A percentile compares a stretch with the other conserved stretches of the same genome.
These are phyloP conservation scores for Antennarius striatus DNA, from an alignment of 2,113 vertebrate genomes.

Conservation along the genomic window DNA sequence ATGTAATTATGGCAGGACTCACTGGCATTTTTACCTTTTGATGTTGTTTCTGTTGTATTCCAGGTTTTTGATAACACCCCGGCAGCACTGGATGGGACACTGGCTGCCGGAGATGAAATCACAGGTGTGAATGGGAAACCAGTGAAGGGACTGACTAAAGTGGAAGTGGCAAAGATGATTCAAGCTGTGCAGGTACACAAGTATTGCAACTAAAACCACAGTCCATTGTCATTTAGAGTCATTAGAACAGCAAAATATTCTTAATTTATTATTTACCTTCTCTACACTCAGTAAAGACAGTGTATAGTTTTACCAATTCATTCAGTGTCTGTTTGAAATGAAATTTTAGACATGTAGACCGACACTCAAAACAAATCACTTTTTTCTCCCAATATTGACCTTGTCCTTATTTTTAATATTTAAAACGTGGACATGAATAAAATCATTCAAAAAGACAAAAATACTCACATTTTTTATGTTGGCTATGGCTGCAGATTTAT, in stretches of 20 bases:
- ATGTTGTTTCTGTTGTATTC: neutral
- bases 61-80: constrained; percentile 98
- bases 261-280: neutral
- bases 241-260: neutral
- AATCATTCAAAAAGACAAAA: constrained; percentile 4
- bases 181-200: constrained; percentile 92
- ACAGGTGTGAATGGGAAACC: constrained; percentile 94
- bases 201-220: neutral
- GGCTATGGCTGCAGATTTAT: neutral
- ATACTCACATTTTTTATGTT: constrained; percentile 49
- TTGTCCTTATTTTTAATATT: too few species aligned
- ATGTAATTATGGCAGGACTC: neutral
- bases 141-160: constrained; percentile 97
- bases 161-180: constrained; percentile 99
- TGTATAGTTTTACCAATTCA: neutral
- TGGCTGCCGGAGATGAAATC: constrained; percentile 97
- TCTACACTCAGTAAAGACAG: neutral
- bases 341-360: too few species aligned
- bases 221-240: neutral
- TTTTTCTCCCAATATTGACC: too few species aligned
- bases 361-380: too few species aligned
- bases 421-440: neutral
- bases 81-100: constrained; percentile 88
- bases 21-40: neutral
- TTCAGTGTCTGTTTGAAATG: neutral